Conservation (phyloP, 2,797 vertebrate species). For the Hemibagrus guttatus region DNA sequence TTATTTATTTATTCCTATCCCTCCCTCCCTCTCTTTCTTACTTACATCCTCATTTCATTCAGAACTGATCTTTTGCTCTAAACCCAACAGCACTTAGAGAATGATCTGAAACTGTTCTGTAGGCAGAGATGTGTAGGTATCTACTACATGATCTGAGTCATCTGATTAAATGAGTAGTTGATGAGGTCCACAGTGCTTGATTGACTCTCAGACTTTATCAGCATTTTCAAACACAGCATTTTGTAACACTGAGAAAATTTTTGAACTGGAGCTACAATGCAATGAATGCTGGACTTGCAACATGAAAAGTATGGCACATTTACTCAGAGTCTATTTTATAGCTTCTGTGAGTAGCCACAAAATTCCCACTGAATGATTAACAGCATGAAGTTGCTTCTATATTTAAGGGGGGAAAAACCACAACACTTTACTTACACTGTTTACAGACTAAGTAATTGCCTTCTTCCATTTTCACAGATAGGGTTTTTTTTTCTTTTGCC, state of each 20-base stretch:
- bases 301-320: neutral
- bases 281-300: too few species aligned
- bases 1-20: neutral
- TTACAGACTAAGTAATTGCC: constrained; percentile 5
- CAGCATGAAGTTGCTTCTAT: neutral
- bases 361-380: neutral
- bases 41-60: neutral
- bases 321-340: constrained; percentile 2
- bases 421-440: neutral
- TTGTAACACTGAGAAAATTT: neutral
- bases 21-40: neutral
- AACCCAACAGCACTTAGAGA: neutral
- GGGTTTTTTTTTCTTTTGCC: neutral
- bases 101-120: neutral
- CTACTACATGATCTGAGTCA: neutral
- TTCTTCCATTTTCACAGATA: too few species aligned
- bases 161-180: neutral
- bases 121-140: neutral
- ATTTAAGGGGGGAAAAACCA: neutral
- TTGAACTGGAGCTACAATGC: neutral
- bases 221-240: neutral
- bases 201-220: neutral
- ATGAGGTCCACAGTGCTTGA: neutral
- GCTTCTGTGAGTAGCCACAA: neutral
- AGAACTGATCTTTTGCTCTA: neutral